Evolutionary conservation across 64 coral and sea anemone genomes (phyloP).

Genomic region (Montipora capricornis): DNA sequence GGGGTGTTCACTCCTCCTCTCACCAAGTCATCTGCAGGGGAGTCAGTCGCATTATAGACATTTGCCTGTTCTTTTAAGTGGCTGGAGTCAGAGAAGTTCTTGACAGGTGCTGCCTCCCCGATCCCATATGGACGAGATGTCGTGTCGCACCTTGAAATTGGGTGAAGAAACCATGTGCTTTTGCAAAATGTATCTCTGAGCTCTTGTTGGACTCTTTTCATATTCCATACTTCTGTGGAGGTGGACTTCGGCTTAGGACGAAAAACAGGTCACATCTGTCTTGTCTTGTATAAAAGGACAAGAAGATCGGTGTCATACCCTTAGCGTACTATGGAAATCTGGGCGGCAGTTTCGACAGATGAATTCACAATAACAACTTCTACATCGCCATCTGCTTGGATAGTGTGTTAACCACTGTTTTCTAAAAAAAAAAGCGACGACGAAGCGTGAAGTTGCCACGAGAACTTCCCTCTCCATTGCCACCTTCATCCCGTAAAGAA

Average conservation of each 20-base stretch:
- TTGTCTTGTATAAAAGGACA: neutral
- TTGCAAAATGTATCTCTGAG: neutral
- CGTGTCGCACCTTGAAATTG: slow-evolving; percentile 47
- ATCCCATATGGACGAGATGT: slow-evolving; percentile 34
- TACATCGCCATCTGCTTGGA: too few relatives aligned
- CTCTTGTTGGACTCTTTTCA: slow-evolving; percentile 14
- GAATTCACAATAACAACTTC: too few relatives aligned
- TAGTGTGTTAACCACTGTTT: too few relatives aligned
- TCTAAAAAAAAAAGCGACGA: too few relatives aligned
- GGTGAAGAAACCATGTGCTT: slow-evolving; percentile 44
- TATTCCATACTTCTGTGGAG: slow-evolving; percentile 42
- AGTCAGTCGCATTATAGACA: slow-evolving; percentile 6
- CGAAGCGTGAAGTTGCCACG: too few relatives aligned
- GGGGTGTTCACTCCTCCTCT: slow-evolving; percentile 48
- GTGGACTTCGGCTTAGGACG: slow-evolving; percentile 53
- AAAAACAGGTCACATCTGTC: slow-evolving; percentile 11
- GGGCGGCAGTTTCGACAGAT: too few relatives aligned
- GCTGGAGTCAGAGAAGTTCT: neutral
- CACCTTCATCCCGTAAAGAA: too few relatives aligned
- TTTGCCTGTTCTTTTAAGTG: slow-evolving; percentile 24
- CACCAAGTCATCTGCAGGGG: slow-evolving; percentile 6
- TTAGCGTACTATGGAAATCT: neutral
- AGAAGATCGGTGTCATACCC: slow-evolving; percentile 70
- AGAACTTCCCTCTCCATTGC: too few relatives aligned
- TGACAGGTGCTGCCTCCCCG: slow-evolving; percentile 34